Evolutionary conservation across 2,797 vertebrate genomes (phyloP), one percentile per base, ranked within the genome.

Genomic region (Ctenopoma kingsleyae): DNA sequence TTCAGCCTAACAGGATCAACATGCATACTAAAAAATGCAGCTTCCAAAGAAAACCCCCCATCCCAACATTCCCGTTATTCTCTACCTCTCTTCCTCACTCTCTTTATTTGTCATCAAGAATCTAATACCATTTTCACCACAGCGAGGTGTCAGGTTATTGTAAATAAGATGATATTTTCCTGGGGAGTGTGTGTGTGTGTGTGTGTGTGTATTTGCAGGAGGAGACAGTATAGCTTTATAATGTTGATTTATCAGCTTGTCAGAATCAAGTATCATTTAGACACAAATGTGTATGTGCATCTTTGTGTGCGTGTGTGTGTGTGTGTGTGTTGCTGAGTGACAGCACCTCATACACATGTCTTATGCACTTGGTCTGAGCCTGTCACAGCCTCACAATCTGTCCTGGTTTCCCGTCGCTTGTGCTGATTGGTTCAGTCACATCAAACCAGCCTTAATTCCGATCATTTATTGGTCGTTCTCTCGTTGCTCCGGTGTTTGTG

Each of bases 51-150:
- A 87, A 87, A 69, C 55, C 81, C 76, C 74, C 86, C 86, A 83
- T 89, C 82, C 82, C 81, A 62, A 86, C 79, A 86, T 86, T 87
- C 82, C 83, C 69, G 78, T 83, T 84, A 72, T 78, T 82, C 82
- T 87, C 84, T 38, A 72, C 71, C 84, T 83, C 89, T 87, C 78
- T 78, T 65, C 76, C 76, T 90, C 90, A 86, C 83, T 76, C 89
- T 87, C 89, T 93, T 93, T 93, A 93, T 94, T 94, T 93, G 89
- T 93, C 92, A 93, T 94, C 87, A 81, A 80, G 87, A 92, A 89
- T 93, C 90, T 93, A 94, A 93, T 93, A 91, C 78, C 68, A 73
- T 91, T 91, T 87, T 88, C 89, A 83, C 79, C 84, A 80, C 85
- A 80, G 81, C 81, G 80, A 89, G 90, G 89, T 91, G 90, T 91